These are phyloP conservation scores for Procambarus clarkii DNA, from an alignment of 1,140 invertebrate genomes.

Conservation along the genomic window DNA sequence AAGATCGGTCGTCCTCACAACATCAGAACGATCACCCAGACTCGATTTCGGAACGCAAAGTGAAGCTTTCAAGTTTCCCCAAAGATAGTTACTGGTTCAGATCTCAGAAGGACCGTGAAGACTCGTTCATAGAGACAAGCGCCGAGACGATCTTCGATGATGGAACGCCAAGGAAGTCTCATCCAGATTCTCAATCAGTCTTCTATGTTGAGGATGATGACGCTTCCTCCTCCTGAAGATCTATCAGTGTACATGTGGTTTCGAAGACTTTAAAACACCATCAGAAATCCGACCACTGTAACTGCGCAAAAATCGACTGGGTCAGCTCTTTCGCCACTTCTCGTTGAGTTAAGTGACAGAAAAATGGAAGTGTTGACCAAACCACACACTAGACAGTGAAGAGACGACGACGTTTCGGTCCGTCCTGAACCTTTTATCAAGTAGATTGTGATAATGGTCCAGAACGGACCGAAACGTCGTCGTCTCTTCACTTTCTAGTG, in stretches of 20 bases:
- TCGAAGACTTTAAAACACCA: too few relatives aligned
- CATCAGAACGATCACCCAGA: neutral
- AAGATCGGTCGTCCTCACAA: neutral
- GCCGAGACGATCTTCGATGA: constrained; percentile 50
- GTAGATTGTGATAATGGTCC: too few relatives aligned
- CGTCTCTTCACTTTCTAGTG: too few relatives aligned
- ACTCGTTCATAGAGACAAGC: constrained; percentile 43
- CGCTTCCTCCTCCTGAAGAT: constrained; percentile 22
- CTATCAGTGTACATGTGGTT: neutral
- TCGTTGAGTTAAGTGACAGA: constrained; percentile 27
- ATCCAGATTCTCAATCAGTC: neutral
- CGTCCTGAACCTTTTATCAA: too few relatives aligned
- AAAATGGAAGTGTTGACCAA: too few relatives aligned
- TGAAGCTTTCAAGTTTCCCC: constrained; percentile 42
- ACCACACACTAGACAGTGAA: too few relatives aligned
- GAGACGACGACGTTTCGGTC: too few relatives aligned
- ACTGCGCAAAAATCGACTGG: neutral
- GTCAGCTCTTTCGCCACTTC: constrained; percentile 38
- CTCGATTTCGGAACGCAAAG: constrained; percentile 8
- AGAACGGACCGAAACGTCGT: too few relatives aligned
- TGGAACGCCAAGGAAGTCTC: neutral
- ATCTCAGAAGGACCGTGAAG: constrained; percentile 57
- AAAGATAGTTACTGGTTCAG: constrained; percentile 54
- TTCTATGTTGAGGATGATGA: constrained; percentile 29
- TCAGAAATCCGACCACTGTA: too few relatives aligned